Percentiles rank a stretch among this genome's conserved stretches.
These are phyloP conservation scores for Pristionchus fissidentatus DNA, from an alignment of 2,888 invertebrate genomes.

Conservation along the genomic window DNA sequence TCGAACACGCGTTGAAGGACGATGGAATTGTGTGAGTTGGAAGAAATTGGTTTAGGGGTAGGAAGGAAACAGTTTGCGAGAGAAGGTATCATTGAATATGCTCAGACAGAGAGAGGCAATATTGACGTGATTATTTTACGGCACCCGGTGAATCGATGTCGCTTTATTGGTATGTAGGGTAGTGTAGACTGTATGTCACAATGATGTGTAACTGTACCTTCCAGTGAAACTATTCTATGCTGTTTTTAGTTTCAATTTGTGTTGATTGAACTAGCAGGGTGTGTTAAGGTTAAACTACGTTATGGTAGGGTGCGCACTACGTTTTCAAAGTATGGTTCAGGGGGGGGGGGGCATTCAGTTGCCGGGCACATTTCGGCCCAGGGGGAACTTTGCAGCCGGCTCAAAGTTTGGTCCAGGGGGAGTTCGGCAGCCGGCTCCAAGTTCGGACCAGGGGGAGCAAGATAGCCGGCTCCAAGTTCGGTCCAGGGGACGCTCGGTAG, in stretches of 20 bases:
- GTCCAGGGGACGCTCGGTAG: too few relatives aligned
- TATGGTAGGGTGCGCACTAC: too few relatives aligned
- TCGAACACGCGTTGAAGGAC: slow-evolving; percentile 82
- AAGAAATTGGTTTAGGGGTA: background rate
- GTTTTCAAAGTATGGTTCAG: too few relatives aligned
- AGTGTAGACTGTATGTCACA: background rate
- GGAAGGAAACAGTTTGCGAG: background rate
- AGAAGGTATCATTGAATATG: background rate
- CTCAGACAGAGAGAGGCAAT: background rate
- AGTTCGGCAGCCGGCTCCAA: too few relatives aligned
- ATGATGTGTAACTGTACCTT: background rate
- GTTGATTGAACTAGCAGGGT: background rate
- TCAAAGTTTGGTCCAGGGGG: too few relatives aligned
- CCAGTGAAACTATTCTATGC: background rate
- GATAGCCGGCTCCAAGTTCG: too few relatives aligned
- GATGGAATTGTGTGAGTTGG: slow-evolving; percentile 78
- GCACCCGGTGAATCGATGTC: background rate
- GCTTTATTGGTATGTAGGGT: background rate
- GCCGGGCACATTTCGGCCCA: too few relatives aligned
- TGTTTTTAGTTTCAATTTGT: background rate
- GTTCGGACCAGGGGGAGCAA: too few relatives aligned
- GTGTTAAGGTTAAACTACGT: too few relatives aligned
- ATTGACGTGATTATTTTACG: too few relatives aligned
- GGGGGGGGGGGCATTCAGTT: too few relatives aligned
- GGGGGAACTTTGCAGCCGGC: too few relatives aligned